Evolutionary conservation across 1,140 invertebrate species (phyloP), one percentile per base, ranked within the genome.

Genomic region (Aphaenogaster rudis): DNA sequence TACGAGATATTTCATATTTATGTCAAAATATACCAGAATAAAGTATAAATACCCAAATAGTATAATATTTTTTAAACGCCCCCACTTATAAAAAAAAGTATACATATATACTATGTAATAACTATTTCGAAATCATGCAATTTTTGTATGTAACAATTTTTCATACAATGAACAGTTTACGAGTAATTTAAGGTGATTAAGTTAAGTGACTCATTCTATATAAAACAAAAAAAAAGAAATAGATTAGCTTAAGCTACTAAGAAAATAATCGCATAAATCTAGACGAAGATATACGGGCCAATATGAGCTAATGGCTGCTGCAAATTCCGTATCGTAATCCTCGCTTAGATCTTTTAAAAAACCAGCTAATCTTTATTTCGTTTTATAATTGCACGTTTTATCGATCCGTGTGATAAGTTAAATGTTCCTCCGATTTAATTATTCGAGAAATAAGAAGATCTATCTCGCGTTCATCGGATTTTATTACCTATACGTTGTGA

Each of bases 381-480:
- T n/a, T 21, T 69, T 69, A 21, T 39, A 76, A 77, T 42, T 59
- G 74, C n/a, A 45, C 21, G 15, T 42, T 45, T 61, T 28, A 48
- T 79, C 17, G 1, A 36, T 3, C 4, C 21, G 11, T 15, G 17
- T 13, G 13, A 67, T 67, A 67, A 63, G 15, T 48, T 63, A 4
- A 39, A 39, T 80, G 39, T 28, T n/a, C 4, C 13, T 15, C 9
- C 54, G 21, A 61, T 76, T 42, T 61, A 61, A 61, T 84, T 84
- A 61, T 84, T 84, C 42, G 69, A 76, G 42, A 76, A 74, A 84
- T 76, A 84, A 74, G 69, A 84, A 84, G 67, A 45, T 84, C 28
- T 48, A 50, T 63, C 69, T 61, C 8, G 42, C 17, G 6, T 48
- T 63, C 69, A 84, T 84, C 80, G 42, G 80, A 84, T 76, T 84